A percentile compares a stretch with the other conserved stretches of the same genome.
phyloP scores from a whole-genome alignment of 37 sponge, comb jelly and placozoan genomes.

The Aplysina aerophoba region DNA sequence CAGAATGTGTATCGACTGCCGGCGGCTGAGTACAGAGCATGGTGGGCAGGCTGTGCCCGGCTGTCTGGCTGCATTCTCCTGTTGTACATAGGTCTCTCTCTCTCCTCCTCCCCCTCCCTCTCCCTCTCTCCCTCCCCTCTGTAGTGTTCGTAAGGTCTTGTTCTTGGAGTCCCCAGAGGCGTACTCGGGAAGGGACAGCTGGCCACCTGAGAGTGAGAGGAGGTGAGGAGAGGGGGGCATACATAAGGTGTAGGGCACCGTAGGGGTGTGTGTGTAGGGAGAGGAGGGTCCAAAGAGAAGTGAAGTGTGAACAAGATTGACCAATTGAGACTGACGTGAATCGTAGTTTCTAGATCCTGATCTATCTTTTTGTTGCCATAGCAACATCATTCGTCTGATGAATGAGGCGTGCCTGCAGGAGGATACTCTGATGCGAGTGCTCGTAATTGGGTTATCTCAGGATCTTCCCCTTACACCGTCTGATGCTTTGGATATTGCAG shows the following conservation, averaged over 20 bases:
- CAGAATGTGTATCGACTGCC: slow-evolving; percentile 62
- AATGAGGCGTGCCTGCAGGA: slow-evolving; percentile 76
- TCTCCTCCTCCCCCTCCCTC: slow-evolving; percentile 9
- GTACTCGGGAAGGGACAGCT: slow-evolving; percentile 85
- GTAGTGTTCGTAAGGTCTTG: slow-evolving; percentile 71
- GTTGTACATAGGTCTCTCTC: slow-evolving; percentile 6
- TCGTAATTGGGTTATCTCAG: slow-evolving; percentile 78
- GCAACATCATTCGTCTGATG: slow-evolving; percentile 77
- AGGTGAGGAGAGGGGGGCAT: slow-evolving; percentile 39
- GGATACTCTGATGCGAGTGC: slow-evolving; percentile 88
- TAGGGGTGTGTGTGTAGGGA: not conserved
- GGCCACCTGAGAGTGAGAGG: slow-evolving; percentile 89
- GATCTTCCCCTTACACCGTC: slow-evolving; percentile 87
- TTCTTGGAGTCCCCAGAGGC: slow-evolving; percentile 80
- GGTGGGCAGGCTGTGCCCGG: slow-evolving; percentile 26
- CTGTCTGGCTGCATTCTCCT: slow-evolving; percentile 8
- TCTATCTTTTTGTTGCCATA: slow-evolving; percentile 11
- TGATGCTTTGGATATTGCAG: slow-evolving; percentile 89
- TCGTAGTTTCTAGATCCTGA: too few species aligned
- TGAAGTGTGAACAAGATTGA: not conserved
- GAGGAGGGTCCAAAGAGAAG: not conserved
- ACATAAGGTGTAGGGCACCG: not conserved
- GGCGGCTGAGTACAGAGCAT: slow-evolving; percentile 68
- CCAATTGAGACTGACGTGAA: not conserved
- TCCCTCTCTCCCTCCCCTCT: slow-evolving; percentile 38